Base-by-base conservation (phyloP, 2,797 vertebrate genomes). In the Siniperca undulata region DNA sequence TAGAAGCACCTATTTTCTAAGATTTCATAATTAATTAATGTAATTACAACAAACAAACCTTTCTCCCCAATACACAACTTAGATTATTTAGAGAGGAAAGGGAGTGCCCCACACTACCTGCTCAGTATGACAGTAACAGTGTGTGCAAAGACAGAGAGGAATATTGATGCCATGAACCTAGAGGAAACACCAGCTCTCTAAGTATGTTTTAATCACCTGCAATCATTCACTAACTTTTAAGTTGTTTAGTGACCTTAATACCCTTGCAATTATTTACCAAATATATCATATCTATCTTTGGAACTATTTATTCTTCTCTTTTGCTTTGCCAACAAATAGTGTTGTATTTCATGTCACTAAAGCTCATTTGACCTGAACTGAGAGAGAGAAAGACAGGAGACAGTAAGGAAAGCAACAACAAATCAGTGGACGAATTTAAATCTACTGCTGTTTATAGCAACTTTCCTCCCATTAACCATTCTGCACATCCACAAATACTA, bases 261-360 rank as follows among this genome's bases (percentile, higher is more conserved):
- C 4, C 9, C 34, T 70, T 53, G 59, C 2, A 65, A 22, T 48
- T 48, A 42, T 69, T 55, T 20, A 24, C 38, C 14, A 68, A 58
- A 80, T 56, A 64, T 48, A 59, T 24, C 52, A 55, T 44, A 73
- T 52, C 22, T 67, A 40, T 61, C 20, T 53, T 65, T 70, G 46
- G 8, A 40, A 13, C 22, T 8, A 42, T 20, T 10, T 24, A 9
- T 44, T 27, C 55, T 12, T 60, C 6, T 27, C 1, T 44, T 52
- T 65, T 55, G 16, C 64, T 53, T 68, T 67, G 52, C 34, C 22
- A 17, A 11, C 1, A 22, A 16, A 16, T 22, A 16, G 14, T 59
- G n/a, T 7, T 74, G 59, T 62, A 36, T 46, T 65, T 27, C 24
- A 71, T 20, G 34, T 70, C 16, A 52, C 14, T 66, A n/a, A 17